Evolutionary conservation across 2,797 vertebrate genomes (phyloP), one percentile per base, ranked within the genome.

Genomic region (Mus minutoides): DNA sequence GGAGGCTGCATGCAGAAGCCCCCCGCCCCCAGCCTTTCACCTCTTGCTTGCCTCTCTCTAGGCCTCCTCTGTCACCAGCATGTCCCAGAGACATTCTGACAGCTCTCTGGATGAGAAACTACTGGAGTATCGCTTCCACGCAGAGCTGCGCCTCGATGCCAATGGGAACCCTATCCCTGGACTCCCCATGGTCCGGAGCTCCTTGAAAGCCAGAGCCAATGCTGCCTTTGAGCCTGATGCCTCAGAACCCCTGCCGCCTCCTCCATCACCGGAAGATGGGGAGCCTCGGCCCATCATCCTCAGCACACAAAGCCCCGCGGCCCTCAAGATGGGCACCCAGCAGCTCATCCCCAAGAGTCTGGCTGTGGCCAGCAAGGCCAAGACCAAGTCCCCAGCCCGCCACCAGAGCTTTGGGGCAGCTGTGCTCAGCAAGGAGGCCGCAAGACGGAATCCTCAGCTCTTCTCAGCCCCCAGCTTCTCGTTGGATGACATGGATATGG

Each of bases 261-360:
- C 91, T 1, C 37, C 64, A 2, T 31, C 64, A 62, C 64, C 64
- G 0, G 31, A 26, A 54, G 8, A 34, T 6, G 12, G 10, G 64
- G 97, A 95, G 37, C 73, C 95, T 0, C 92, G 6, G 0, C 96
- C 97, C 9, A 93, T 99, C n/a, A 0, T 99, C 77, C 98, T 99
- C 83, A 99, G 99, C 98, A 99, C 99, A 0, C 97, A 99, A 29
- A 99, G 99, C 92, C 97, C 98, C 0, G 99, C 97, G 0, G 99
- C 99, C 0, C 98, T 97, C 29, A 99, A 99, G 96, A 88, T 98
- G 75, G 99, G 99, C 26, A 99, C 98, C 0, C 98, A 99, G 43
- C 99, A 99, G 98, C 98, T 99, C 80, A 99, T 99, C 91, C 99
- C 99, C 54, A 99, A 98, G 84, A 98, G 97, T 97, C 86, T 99